phyloP scores from a whole-genome alignment of 2,113 vertebrate genomes.

The Catharus fuscescens region DNA sequence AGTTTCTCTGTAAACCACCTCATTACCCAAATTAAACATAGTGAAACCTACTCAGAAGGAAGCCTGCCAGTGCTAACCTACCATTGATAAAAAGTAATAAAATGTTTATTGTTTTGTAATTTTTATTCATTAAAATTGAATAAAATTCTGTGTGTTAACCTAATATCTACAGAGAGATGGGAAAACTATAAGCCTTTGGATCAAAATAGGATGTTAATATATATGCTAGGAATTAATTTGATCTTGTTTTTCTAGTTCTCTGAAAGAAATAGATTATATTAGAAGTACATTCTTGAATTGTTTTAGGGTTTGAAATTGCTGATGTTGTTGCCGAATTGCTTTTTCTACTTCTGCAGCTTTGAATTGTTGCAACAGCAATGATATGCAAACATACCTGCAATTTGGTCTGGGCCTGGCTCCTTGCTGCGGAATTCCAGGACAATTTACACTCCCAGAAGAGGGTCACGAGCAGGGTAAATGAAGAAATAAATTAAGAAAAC shows the following conservation, averaged over 20 bases:
- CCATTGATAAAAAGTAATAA: slow-evolving; percentile 39
- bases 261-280: background rate
- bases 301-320: background rate
- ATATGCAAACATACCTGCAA: too few relatives aligned
- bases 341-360: background rate
- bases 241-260: background rate
- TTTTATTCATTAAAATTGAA: too few relatives aligned
- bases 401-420: background rate
- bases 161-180: background rate
- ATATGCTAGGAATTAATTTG: background rate
- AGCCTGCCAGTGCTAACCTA: slow-evolving; percentile 37
- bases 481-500: background rate
- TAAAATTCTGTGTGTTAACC: background rate
- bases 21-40: background rate
- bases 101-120: background rate
- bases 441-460: background rate
- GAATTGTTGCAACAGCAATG: background rate
- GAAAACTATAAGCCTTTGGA: background rate
- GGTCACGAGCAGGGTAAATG: background rate
- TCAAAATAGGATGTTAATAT: background rate
- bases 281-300: background rate
- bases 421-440: background rate
- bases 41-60: slow-evolving; percentile 18
- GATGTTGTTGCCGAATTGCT: background rate
- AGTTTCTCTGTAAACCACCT: background rate